Evolutionary conservation across 1,140 invertebrate genomes (phyloP), one percentile per base, ranked within the genome.

Genomic region (Heterodera carotae): DNA sequence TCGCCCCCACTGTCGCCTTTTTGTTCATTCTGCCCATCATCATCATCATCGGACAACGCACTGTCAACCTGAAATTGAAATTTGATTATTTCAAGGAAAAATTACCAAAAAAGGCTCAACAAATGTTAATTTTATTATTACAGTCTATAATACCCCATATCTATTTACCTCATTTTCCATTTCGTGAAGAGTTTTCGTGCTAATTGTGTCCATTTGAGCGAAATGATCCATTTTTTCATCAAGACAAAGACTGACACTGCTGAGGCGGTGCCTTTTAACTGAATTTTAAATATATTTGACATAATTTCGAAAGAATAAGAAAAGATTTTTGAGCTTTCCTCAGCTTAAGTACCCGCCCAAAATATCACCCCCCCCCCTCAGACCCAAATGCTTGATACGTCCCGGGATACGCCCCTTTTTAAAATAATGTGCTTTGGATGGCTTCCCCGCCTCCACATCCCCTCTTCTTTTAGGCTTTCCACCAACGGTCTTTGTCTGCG

Each of bases 141-240:
- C 5, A 59, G 27, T 59, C 31, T 12, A 8, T n/a, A 62, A 72
- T 34, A 12, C 25, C 31, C 15, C 15, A 68, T n/a, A 2, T 43
- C 15, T 22, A 22, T n/a, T 27, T 62, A 77, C 76, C 53, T 77
- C 76, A 71, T 75, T 64, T 60, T 68, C 66, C 76, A 77, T 77
- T 12, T 69, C 68, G 27, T 69, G 66, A 15, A 77, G 72, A 34
- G 69, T 39, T 22, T 60, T 69, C 34, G 43, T 68, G 10, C 56
- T 56, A 22, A 77, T 22, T 48, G 36, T 77, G 33, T 68, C 66
- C 76, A 73, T 72, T 64, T 77, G 76, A 18, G 76, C 69, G 75
- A 77, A 74, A 64, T 74, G 72, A 25, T 74, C 72, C 72, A 74
- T 74, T n/a, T 74, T 64, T 34, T 59, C 33, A 34, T 34, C 64